Percentiles rank a stretch among this genome's conserved stretches.
Evolutionary conservation across 2,113 vertebrate species (phyloP).

Genomic region (Glaucidium brasilianum): DNA sequence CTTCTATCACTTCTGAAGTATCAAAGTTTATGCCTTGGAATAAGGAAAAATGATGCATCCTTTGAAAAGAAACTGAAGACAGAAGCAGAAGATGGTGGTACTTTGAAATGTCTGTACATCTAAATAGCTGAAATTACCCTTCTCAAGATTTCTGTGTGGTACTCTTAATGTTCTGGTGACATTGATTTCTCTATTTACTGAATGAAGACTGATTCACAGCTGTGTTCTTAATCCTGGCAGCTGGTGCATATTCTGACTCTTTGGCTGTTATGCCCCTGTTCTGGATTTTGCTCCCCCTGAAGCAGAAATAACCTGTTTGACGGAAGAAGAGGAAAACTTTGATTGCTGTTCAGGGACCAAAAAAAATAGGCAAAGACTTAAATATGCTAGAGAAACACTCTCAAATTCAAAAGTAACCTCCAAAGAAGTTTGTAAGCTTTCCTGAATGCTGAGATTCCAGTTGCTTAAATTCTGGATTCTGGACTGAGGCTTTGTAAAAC

Average conservation of each 20-base stretch:
- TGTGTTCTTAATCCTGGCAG: constrained; percentile 22
- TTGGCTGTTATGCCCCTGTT: background rate
- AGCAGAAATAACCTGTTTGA: background rate
- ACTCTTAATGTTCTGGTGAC: background rate
- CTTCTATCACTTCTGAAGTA: background rate
- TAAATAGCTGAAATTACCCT: constrained; percentile 6
- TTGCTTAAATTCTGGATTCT: background rate
- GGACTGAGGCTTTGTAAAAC: background rate
- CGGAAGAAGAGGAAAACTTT: background rate
- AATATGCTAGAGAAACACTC: background rate
- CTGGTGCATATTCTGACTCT: background rate
- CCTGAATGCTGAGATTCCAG: background rate
- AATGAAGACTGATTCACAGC: constrained; percentile 24
- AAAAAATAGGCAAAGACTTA: background rate
- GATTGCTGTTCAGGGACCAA: background rate
- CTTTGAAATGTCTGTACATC: background rate
- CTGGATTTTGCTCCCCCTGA: background rate
- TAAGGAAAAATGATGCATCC: background rate
- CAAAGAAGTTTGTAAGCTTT: background rate
- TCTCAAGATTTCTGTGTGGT: background rate
- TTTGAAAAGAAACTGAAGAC: background rate
- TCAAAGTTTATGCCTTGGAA: background rate
- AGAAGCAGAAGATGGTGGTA: background rate
- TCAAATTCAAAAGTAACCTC: background rate
- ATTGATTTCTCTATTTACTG: background rate